Percentiles rank a stretch among this genome's conserved stretches.
Evolutionary conservation across 1,140 invertebrate species (phyloP).

Genomic region (Lethrus apterus): DNA sequence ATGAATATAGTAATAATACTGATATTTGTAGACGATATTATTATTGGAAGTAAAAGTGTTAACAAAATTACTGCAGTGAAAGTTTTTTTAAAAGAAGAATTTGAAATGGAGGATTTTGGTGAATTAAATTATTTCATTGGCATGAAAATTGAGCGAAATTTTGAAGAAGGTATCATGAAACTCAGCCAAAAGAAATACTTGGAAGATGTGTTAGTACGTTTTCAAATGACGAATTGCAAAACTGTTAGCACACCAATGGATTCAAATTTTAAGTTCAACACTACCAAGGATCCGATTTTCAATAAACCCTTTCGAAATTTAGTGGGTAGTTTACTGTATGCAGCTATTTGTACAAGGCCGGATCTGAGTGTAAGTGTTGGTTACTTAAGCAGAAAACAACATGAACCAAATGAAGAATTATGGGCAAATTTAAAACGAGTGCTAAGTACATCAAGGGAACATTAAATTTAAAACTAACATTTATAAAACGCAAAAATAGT

Average conservation of each 20-base stretch:
- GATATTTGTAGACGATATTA: background rate
- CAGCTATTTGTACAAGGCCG: background rate
- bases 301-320: background rate
- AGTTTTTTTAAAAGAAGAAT: background rate
- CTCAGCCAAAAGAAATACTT: background rate
- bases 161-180: background rate
- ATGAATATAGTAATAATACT: background rate
- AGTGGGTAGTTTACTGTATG: background rate
- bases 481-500: conserved; percentile 14
- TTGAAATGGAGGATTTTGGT: background rate
- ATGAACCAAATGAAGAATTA: background rate
- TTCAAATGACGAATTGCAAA: background rate
- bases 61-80: background rate
- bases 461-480: background rate
- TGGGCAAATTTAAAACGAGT: background rate
- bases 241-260: background rate
- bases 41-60: background rate
- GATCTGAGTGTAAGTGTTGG: background rate
- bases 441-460: background rate
- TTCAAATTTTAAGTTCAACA: background rate
- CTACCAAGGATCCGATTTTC: background rate
- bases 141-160: background rate
- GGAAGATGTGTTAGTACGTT: background rate
- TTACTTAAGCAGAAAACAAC: background rate
- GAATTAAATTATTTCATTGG: background rate